Conservation (phyloP, 2,888 invertebrate species). For the Quadriops clusia region DNA sequence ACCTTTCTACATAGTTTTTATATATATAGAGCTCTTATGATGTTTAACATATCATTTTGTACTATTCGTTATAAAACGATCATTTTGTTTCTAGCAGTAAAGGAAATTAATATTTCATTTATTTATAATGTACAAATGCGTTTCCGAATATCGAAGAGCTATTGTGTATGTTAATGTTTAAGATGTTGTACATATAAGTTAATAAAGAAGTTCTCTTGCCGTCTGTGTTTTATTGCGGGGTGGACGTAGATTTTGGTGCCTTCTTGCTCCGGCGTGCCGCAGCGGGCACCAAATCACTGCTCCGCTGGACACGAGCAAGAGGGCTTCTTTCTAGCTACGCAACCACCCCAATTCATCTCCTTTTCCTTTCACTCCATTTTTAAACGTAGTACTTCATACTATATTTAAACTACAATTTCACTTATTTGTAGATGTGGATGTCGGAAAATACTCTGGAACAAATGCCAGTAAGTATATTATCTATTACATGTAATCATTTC, state of each 20-base stretch:
- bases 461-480: slow-evolving; percentile 66
- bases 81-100: too few species aligned
- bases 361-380: too few species aligned
- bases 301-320: slow-evolving; percentile 39
- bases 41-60: too few species aligned
- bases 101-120: too few species aligned
- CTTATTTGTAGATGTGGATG: slow-evolving; percentile 60
- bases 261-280: slow-evolving; percentile 36
- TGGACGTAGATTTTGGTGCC: slow-evolving; percentile 48
- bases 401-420: too few species aligned
- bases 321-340: slow-evolving; percentile 32
- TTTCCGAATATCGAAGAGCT: slow-evolving; percentile 15
- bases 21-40: too few species aligned
- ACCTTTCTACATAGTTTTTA: too few species aligned
- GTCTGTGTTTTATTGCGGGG: slow-evolving; percentile 36
- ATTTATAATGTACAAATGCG: too few species aligned
- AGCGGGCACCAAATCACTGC: slow-evolving; percentile 41
- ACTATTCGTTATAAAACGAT: too few species aligned
- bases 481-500: too few species aligned
- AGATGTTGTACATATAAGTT: slow-evolving; percentile 23
- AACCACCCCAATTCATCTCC: too few species aligned
- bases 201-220: slow-evolving; percentile 40
- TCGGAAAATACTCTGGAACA: slow-evolving; percentile 56
- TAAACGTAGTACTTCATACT: too few species aligned
- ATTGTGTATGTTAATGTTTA: slow-evolving; percentile 20